Evolutionary conservation across 2,888 invertebrate genomes (phyloP).

Genomic region (Argynnis bischoffii): DNA sequence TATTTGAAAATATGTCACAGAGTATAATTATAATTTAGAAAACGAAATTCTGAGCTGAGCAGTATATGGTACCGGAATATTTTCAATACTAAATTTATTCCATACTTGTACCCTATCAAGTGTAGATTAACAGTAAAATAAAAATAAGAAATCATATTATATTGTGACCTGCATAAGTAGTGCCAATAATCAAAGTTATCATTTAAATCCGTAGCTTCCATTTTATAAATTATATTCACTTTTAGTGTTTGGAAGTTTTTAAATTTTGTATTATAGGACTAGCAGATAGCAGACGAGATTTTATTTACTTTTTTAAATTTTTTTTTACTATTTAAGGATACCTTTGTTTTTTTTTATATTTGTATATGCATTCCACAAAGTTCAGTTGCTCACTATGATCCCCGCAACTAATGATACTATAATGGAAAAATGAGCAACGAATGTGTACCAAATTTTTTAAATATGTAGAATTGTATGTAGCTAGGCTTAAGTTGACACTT

Average conservation of each 20-base stretch:
- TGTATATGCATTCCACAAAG: slow-evolving; percentile 69
- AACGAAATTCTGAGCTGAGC: not conserved
- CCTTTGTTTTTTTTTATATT: slow-evolving; percentile 7
- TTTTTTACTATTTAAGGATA: slow-evolving; percentile 31
- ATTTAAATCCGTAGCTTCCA: slow-evolving; percentile 56
- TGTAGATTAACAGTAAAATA: slow-evolving; percentile 15
- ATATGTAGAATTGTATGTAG: slow-evolving; percentile 72
- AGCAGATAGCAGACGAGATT: slow-evolving; percentile 47
- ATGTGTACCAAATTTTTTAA: slow-evolving; percentile 79
- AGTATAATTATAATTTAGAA: too few relatives aligned
- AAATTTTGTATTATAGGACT: slow-evolving; percentile 38
- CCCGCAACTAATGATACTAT: slow-evolving; percentile 45
- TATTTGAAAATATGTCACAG: not conserved
- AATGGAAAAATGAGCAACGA: slow-evolving; percentile 71
- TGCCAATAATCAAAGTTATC: slow-evolving; percentile 69
- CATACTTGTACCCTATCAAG: slow-evolving; percentile 1
- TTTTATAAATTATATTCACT: slow-evolving; percentile 52
- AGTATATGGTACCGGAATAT: not conserved
- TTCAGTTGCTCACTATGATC: slow-evolving; percentile 50
- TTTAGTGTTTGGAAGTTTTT: slow-evolving; percentile 42
- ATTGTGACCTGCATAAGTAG: slow-evolving; percentile 75
- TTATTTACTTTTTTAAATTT: slow-evolving; percentile 53
- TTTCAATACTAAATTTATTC: slow-evolving; percentile 19
- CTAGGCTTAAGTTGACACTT: slow-evolving; percentile 68
- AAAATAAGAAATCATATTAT: slow-evolving; percentile 54